Evolutionary conservation across 1,140 invertebrate species (phyloP).

Genomic region (Macrobrachium rosenbergii): DNA sequence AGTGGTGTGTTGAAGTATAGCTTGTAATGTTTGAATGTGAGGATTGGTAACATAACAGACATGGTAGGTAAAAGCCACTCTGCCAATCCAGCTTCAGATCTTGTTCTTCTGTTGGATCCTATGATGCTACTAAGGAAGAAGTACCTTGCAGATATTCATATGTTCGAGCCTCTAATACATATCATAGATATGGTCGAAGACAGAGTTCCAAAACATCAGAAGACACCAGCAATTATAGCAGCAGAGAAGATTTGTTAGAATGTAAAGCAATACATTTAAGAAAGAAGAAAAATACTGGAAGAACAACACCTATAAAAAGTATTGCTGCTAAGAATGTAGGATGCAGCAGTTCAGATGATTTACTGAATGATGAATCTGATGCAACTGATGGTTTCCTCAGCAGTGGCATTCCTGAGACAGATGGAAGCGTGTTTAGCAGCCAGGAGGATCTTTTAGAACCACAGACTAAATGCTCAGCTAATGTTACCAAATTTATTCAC

Average conservation of each 20-base stretch:
- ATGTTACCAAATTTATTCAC: slow-evolving; percentile 30
- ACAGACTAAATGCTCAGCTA: slow-evolving; percentile 28
- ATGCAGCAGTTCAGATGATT: slow-evolving; percentile 48
- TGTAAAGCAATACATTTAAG: neutral
- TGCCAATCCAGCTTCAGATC: neutral
- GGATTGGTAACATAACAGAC: no score
- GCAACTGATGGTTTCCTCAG: slow-evolving; percentile 31
- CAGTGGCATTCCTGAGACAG: slow-evolving; percentile 46
- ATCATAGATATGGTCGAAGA: slow-evolving; percentile 33
- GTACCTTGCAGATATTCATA: slow-evolving; percentile 42
- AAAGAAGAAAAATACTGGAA: slow-evolving; percentile 12
- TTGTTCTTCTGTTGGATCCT: neutral
- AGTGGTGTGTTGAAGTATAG: no score
- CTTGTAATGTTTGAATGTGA: no score
- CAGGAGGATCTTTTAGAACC: slow-evolving; percentile 42
- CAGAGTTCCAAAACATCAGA: neutral
- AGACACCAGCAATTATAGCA: slow-evolving; percentile 30
- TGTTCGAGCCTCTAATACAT: slow-evolving; percentile 42
- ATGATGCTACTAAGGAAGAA: neutral
- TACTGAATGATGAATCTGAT: slow-evolving; percentile 47
- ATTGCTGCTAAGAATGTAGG: no score
- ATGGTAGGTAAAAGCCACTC: neutral
- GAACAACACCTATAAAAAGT: neutral
- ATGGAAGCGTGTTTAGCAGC: slow-evolving; percentile 54
- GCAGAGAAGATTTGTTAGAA: slow-evolving; percentile 47